These are phyloP conservation scores for Macroteleia sp. DNA, from an alignment of 2,888 invertebrate genomes.

Conservation along the genomic window DNA sequence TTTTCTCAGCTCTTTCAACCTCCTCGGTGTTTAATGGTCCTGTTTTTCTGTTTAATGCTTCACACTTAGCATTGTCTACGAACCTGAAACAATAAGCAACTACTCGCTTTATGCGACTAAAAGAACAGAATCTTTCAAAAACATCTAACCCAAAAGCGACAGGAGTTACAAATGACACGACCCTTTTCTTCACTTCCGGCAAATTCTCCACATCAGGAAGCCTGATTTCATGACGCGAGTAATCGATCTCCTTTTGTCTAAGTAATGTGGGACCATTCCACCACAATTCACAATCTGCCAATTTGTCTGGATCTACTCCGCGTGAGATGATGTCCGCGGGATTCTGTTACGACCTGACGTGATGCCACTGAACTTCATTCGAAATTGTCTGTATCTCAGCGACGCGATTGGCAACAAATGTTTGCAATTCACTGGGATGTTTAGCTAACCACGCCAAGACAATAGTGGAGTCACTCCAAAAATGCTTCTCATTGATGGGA, in stretches of 20 bases:
- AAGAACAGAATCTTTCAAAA: neutral
- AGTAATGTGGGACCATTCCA: neutral
- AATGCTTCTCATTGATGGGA: slow-evolving; percentile 22
- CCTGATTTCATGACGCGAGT: neutral
- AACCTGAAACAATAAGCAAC: neutral
- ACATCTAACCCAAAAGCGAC: neutral
- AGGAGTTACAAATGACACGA: neutral
- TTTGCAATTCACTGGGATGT: slow-evolving; percentile 10
- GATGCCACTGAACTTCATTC: neutral
- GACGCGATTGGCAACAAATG: slow-evolving; percentile 1
- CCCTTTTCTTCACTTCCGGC: neutral
- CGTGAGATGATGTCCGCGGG: neutral
- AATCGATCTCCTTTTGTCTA: neutral
- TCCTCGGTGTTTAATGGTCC: neutral
- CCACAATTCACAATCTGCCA: neutral
- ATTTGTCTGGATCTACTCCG: neutral
- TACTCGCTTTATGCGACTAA: neutral
- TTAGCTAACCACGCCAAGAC: slow-evolving; percentile 63
- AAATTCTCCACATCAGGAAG: neutral
- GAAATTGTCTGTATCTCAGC: neutral
- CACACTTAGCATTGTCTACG: neutral
- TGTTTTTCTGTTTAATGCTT: neutral
- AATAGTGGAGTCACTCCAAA: slow-evolving; percentile 67
- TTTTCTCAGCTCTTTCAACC: neutral
- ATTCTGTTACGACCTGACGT: neutral